Conservation (phyloP, 2,113 vertebrate species). For the Seriola rivoliana region DNA sequence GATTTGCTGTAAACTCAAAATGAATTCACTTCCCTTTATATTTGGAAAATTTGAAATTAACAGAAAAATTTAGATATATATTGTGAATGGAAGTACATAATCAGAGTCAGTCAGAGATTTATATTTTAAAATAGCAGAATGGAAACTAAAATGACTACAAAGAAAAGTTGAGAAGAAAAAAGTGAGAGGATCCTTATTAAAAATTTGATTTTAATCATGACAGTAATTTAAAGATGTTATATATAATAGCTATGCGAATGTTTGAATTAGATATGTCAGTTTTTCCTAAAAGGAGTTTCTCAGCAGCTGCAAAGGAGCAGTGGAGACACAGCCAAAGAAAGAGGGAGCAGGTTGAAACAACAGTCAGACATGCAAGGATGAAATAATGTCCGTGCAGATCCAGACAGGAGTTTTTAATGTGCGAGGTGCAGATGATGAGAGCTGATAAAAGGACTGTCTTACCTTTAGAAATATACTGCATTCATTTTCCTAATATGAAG, state of each 20-base stretch:
- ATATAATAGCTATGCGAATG: too few species aligned
- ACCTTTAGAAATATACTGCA: background rate
- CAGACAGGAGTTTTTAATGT: conserved; percentile 41
- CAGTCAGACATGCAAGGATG: conserved; percentile 35
- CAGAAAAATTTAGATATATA: background rate
- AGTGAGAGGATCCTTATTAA: background rate
- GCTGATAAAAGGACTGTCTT: background rate
- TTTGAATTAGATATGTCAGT: background rate
- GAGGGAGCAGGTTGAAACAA: conserved; percentile 39
- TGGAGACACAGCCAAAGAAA: background rate
- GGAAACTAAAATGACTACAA: background rate
- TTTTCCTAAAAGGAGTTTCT: background rate
- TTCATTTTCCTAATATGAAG: conserved; percentile 3
- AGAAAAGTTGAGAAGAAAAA: background rate
- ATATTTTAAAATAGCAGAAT: background rate
- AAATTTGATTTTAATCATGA: background rate
- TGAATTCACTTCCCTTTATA: background rate
- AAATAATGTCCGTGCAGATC: conserved; percentile 46
- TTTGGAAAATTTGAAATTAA: background rate
- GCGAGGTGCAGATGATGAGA: background rate
- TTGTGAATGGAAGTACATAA: background rate
- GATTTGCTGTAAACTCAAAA: background rate
- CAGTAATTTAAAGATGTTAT: background rate
- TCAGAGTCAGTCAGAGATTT: background rate
- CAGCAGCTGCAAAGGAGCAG: background rate